Base-by-base conservation (phyloP, 1,140 invertebrate species). In the Drosophila chauvacae region DNA sequence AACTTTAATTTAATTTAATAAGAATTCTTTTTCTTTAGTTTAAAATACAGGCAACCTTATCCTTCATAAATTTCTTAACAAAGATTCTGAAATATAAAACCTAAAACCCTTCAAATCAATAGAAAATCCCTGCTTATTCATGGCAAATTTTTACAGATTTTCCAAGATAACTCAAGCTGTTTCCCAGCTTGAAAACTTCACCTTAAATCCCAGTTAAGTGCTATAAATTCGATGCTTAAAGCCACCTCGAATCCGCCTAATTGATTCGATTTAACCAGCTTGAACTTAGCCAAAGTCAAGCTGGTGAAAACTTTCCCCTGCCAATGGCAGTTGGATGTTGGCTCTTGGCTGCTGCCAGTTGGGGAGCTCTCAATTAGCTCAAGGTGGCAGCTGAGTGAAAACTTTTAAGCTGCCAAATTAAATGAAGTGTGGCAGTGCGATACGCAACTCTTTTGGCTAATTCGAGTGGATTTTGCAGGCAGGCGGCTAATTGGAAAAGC, bases 401-500 rank as follows among this genome's bases (percentile, higher is more conserved):
- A 78, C 75, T 78, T 78, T 78, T 78, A 78, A 78, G 76, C 76
- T 78, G 65, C 75, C 66, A 78, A 71, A 71, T 78, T 78, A 78
- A 78, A 78, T 78, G 76, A 78, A 71, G 57, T 63, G 74, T 71
- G 55, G 48, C 59, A 23, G 55, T 39, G 53, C 37, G 63, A 66
- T 55, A 76, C 80, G 81, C 76, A 86, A 81, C 70, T 87, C 20
- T 82, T 55, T 16, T 44, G 39, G 39, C 42, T 39, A 41, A 53
- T 58, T 41, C 64, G n/a, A 14, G 39, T 14, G 44, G 58, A 74
- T 69, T 69, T 62, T 30, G 13, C 55, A 30, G 37, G 75, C 51
- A 57, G 47, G 37, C 45, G 50, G 80, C 76, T 83, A 83, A 83
- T 83, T 83, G 81, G 77, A 83, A 83, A 83, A 76, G 60, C 71